Evolutionary conservation across 1,140 invertebrate species (phyloP), one percentile per base, ranked within the genome.

Genomic region (Drosophila willistoni): DNA sequence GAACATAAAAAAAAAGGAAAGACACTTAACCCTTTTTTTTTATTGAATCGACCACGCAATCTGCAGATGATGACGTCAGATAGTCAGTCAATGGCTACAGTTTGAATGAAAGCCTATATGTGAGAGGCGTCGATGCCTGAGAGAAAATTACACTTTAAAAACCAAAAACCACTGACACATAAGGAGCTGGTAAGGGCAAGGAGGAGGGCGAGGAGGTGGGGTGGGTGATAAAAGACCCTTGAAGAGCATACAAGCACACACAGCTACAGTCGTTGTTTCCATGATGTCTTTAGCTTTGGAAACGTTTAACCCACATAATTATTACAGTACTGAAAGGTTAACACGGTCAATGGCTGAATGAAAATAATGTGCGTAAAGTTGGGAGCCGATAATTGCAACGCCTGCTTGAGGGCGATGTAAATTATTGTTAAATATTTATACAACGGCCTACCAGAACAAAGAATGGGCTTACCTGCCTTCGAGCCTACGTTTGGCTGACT

Each of bases 21-120:
- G 69, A 73, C 84, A 89, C 84, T 89, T 89, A 89, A 89, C 84
- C 84, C 84, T 34, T 84, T 89, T n/a, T 29, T 81, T 89, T 89
- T 89, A 79, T 79, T 74, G 71, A 79, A 79, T 79, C 77, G 71
- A 36, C 76, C 84, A 89, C 77, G 84, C 77, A 89, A 89, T 89
- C 84, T 89, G 68, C 69, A 67, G 81, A 89, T 89, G 81, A 89
- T 89, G 84, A 89, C 84, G 84, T 89, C 84, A 89, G 84, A 77
- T 89, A 78, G 59, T 54, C 63, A 13, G 25, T 22, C 36, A 39
- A 12, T 39, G 62, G 67, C 68, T 61, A 64, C 68, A 68, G 57
- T 76, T 77, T 56, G 63, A 65, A 42, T 69, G 68, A 69, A 69
- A 41, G 70, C 56, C 81, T 77, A 66, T 59, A 62, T 59, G 36